Percentiles rank a stretch among this genome's conserved stretches.
phyloP scores from a whole-genome alignment of 2,113 vertebrate genomes.

The Coptodon bakossiorum region DNA sequence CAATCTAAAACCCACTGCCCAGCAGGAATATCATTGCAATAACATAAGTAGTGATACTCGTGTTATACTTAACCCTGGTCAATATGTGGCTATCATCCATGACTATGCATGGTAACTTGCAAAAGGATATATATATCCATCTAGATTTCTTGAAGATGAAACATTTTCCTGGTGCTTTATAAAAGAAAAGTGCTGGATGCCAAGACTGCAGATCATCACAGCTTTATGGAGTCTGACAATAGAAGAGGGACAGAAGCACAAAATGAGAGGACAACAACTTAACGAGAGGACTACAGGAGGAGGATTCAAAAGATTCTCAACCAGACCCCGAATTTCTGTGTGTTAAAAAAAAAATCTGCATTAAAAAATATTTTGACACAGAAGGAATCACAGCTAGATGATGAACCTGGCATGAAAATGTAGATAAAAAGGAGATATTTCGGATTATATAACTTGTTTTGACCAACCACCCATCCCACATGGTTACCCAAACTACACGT shows the following conservation, averaged over 20 bases:
- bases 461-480: background rate
- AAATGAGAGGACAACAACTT: background rate
- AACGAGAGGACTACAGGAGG: background rate
- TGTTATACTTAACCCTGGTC: background rate
- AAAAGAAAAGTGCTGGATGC: background rate
- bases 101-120: background rate
- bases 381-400: background rate
- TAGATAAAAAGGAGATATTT: background rate
- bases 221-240: background rate
- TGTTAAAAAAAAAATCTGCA: background rate
- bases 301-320: background rate
- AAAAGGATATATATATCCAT: background rate
- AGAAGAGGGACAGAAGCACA: background rate
- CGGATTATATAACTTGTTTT: background rate
- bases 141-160: background rate
- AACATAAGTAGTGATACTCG: background rate
- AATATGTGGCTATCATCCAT: background rate
- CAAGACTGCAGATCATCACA: background rate
- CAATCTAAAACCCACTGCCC: background rate
- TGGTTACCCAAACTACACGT: background rate
- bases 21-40: background rate
- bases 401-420: too few species aligned
- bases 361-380: background rate
- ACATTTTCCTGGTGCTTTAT: background rate
- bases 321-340: background rate